Percentiles rank a stretch among this genome's conserved stretches.
phyloP scores from a whole-genome alignment of 2,888 invertebrate genomes.

The Meloe dianella region DNA sequence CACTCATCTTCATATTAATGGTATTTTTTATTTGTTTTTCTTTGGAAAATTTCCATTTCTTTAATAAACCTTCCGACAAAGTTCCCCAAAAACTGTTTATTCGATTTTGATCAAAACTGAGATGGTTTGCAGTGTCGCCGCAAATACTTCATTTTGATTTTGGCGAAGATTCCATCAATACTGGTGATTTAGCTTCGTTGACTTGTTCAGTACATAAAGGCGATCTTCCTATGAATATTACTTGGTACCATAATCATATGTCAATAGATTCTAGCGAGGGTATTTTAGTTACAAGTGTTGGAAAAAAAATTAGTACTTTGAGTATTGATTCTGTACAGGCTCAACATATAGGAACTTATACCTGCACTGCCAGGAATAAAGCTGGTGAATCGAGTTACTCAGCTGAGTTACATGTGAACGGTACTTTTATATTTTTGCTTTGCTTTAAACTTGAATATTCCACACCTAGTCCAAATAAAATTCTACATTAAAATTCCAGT shows the following conservation, averaged over 20 bases:
- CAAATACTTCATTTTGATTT: constrained; percentile 66
- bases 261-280: constrained; percentile 55
- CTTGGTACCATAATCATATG: constrained; percentile 66
- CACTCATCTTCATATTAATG: constrained; percentile 61
- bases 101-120: constrained; percentile 2
- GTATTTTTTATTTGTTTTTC: too few species aligned
- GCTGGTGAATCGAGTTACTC: constrained; percentile 71
- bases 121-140: constrained; percentile 56
- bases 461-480: not conserved
- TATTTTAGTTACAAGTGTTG: constrained; percentile 56
- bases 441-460: not conserved
- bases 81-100: not conserved
- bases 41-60: not conserved
- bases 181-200: constrained; percentile 73
- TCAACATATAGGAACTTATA: constrained; percentile 76
- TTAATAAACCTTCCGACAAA: not conserved
- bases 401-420: constrained; percentile 67
- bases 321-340: constrained; percentile 69
- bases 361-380: constrained; percentile 74
- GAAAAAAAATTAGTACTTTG: constrained; percentile 64
- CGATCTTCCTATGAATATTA: constrained; percentile 70
- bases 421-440: constrained; percentile 67
- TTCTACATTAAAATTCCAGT: constrained; percentile 56
- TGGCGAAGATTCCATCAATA: constrained; percentile 66
- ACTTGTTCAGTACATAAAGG: constrained; percentile 75